Evolutionary conservation across 2,888 invertebrate species (phyloP).

Genomic region (Pyrgus malvae): DNA sequence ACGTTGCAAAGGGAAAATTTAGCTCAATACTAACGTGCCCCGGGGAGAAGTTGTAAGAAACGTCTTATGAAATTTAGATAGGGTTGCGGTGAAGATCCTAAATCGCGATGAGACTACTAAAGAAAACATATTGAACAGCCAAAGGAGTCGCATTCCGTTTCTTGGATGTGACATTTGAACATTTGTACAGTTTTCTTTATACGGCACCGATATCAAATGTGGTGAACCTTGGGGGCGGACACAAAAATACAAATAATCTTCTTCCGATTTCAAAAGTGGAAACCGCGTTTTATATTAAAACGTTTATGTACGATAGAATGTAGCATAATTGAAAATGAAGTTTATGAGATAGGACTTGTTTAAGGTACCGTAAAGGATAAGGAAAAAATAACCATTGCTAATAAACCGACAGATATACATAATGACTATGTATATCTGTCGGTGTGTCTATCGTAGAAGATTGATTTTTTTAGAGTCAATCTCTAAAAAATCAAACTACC

Average conservation of each 20-base stretch:
- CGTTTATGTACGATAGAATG: no score
- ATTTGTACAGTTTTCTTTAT: conserved; percentile 4
- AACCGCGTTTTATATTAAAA: no score
- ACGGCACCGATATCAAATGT: not conserved
- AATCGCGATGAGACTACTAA: conserved; percentile 40
- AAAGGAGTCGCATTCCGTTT: conserved; percentile 5
- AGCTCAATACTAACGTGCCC: conserved; percentile 36
- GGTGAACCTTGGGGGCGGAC: not conserved
- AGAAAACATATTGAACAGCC: conserved; percentile 38
- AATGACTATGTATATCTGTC: no score
- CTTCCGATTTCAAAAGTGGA: not conserved
- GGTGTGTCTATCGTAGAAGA: no score
- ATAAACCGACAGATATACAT: no score
- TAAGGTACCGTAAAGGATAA: no score
- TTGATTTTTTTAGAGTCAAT: no score
- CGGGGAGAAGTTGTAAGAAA: conserved; percentile 42
- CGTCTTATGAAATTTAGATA: conserved; percentile 58
- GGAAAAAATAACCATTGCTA: no score
- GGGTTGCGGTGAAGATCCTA: conserved; percentile 43
- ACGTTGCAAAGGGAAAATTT: conserved; percentile 38
- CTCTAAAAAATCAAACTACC: no score
- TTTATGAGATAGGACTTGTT: no score
- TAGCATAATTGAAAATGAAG: no score
- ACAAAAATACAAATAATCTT: not conserved
- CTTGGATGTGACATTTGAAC: not conserved